Conservation (phyloP, 2,797 vertebrate species). For the Syngnathus rostellatus region DNA sequence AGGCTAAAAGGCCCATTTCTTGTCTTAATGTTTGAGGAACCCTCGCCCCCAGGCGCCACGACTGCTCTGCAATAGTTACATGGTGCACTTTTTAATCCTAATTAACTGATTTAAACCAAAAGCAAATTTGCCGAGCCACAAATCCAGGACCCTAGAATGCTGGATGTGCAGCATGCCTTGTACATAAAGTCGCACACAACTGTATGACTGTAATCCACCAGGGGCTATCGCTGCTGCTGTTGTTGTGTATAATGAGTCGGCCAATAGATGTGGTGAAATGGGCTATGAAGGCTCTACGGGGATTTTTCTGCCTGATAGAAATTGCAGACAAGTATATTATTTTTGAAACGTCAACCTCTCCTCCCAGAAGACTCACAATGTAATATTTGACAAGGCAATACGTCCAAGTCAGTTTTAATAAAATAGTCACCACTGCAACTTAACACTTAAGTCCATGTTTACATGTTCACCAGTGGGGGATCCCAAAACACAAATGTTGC, state of each 20-base stretch:
- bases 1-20: not conserved
- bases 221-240: constrained; percentile 2
- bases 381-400: constrained; percentile 9
- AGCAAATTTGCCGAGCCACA: constrained; percentile 10
- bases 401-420: constrained; percentile 7
- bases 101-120: not conserved
- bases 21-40: not conserved
- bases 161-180: not conserved
- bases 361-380: constrained; percentile 1
- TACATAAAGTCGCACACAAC: constrained; percentile 8
- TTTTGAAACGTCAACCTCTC: constrained; percentile 12
- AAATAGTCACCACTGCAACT: not conserved
- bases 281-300: constrained; percentile 3
- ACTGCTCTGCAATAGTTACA: not conserved
- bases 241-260: constrained; percentile 13
- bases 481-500: constrained; percentile 1
- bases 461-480: constrained; percentile 5
- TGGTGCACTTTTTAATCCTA: not conserved
- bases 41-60: not conserved
- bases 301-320: constrained; percentile 14
- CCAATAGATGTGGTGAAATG: constrained; percentile 15
- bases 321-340: not conserved
- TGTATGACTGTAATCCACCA: constrained; percentile 9
- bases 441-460: constrained; percentile 4
- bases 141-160: constrained; percentile 20